Evolutionary conservation across 2,888 invertebrate species (phyloP), one percentile per base, ranked within the genome.

Genomic region (Cybosia mesomella): DNA sequence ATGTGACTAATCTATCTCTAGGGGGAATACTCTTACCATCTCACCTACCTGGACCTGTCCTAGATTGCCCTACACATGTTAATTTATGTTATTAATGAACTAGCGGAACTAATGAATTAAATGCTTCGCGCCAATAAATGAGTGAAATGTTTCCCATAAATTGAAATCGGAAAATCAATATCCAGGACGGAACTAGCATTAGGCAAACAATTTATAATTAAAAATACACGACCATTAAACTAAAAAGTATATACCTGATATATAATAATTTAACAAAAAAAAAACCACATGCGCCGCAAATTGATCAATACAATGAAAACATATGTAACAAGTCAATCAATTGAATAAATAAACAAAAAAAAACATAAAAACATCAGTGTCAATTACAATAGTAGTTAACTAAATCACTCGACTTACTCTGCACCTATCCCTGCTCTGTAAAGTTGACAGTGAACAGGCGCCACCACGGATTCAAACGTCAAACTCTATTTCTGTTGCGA

Each of bases 381-480:
- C 55, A 24, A 24, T 24, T 18, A 1, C 2, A 5, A 49, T 49
- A 13, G 1, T 2, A 61, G 11, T 53, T 22, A 53, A 54, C 32
- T 36, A 13, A 71, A 62, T 62, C 63, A 64, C 24, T 55, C 53
- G 9, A 34, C 5, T 43, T 34, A 39, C 64, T 75, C 89, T 93
- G 87, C 86, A 67, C 21, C 8, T 1, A 9, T 2, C 71, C 55
- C 69, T 91, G 76, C 85, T 86, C 94, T 94, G 81, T 86, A 83
- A 82, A 92, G 94, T 93, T 94, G 94, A 94, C 94, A 94, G 90
- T 92, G 93, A 94, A 92, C 94, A 95, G 94, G 94, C 94, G 94
- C 94, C 94, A 93, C 92, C 92, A 84, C 92, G 91, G 92, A 92
- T 93, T 91, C 93, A 91, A 94, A 87, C 94, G 94, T 94, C 94